Base-by-base conservation (phyloP, 2,888 invertebrate genomes). In the Anticlea derivata region DNA sequence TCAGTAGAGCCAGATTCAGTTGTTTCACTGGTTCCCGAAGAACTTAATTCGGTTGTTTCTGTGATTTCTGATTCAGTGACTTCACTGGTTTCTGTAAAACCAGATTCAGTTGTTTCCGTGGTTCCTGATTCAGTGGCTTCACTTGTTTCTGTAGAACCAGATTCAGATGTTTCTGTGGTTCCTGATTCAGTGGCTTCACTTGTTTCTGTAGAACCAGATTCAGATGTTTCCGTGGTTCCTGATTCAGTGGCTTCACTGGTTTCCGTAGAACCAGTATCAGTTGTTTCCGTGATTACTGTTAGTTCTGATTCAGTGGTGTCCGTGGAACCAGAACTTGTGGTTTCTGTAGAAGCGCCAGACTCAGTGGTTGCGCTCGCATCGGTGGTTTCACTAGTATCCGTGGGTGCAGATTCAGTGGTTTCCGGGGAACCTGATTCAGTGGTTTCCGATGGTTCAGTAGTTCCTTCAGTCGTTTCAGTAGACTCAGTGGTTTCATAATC, bases 51-150 rank as follows among this genome's bases (percentile, higher is more conserved):
- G 6, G 45, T 49, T n/a, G 46, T 52, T 35, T 47, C 40, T 4
- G 43, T 46, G 1, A 29, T 7, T 23, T 51, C 48, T 2, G 11
- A 22, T 46, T 23, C 52, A 3, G 55, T 59, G 17, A 34, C 46
- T 26, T 41, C 38, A 7, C 45, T 45, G 0, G 37, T n/a, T 31
- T 52, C 53, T 5, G 34, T 33, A 6, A 12, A n/a, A 2, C 40
- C 30, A 12, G 27, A 30, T 38, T 35, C 55, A 1, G 55, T 60
- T 13, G 57, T 63, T 2, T 24, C 35, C 2, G 41, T 44, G 10
- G 61, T 48, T 53, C 59, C 60, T 3, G 58, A 55, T 8, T 27
- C 17, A 5, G 47, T 24, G 0, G 58, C 46, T 13, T 54, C 57
- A 5, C 58, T 54, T 1, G 57, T 39, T 29, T 57, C 49, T 30